Base-by-base conservation (phyloP, 2,113 vertebrate genomes). In the Centropus unirufus region DNA sequence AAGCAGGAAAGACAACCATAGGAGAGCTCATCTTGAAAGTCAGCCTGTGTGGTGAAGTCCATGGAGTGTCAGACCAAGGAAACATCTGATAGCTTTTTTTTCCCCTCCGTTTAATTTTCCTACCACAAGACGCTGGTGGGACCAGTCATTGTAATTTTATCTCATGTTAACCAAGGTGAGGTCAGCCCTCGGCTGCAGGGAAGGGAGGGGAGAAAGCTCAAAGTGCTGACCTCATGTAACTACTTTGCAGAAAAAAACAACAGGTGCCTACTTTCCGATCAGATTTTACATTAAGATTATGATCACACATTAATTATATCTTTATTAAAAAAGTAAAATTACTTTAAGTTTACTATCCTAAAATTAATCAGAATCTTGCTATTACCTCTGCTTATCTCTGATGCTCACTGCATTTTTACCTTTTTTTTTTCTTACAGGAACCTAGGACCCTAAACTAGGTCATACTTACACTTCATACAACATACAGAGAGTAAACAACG, bases 191-290 rank as follows among this genome's bases (percentile, higher is more conserved):
- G 49, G 86, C 93, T 95, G 73, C 79, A 93, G 89, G 90, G 90
- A 89, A 95, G 80, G 90, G 90, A 95, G 90, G 46, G 26, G 70
- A 94, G 82, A 95, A 95, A 90, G 46, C 74, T 87, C 76, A n/a
- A 91, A 93, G 16, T 93, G 93, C 82, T 95, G 90, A 96, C 83
- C 88, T 97, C 85, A 93, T 90, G 95, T 92, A 95, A 83, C 75
- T 81, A 77, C 63, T 94, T 89, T 81, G 76, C 42, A 83, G 79
- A 89, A 89, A 83, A 83, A 87, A 89, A 89, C 54, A 96, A 91
- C 92, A 93, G 85, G 91, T 95, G 79, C 70, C 86, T 96, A 13
- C 79, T 92, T 96, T 95, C 89, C 79, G 89, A 95, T 95, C 92
- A 93, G 94, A 95, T 97, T 92, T 95, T 93, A 63, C 34, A 63